These are phyloP conservation scores for Drosophila mettleri DNA, from an alignment of 2,888 invertebrate genomes.

Conservation along the genomic window DNA sequence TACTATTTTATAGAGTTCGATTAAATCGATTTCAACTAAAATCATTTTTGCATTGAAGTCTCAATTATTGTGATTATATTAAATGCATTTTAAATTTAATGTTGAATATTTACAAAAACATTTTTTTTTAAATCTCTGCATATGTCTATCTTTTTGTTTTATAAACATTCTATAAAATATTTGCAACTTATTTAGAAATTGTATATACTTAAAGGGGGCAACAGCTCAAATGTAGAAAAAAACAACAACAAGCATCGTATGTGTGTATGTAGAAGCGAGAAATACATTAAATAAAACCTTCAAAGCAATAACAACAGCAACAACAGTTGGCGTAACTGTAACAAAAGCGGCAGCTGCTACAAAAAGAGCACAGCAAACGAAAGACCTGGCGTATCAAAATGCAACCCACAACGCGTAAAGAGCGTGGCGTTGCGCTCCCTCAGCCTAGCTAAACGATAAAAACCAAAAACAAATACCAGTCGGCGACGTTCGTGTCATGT, in stretches of 20 bases:
- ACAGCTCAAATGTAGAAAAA: conserved; percentile 46
- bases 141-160: conserved; percentile 5
- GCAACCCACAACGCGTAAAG: conserved; percentile 69
- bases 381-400: conserved; percentile 77
- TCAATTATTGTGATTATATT: background rate
- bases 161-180: conserved; percentile 24
- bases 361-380: conserved; percentile 61
- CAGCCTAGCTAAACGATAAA: conserved; percentile 26
- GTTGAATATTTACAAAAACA: too few species aligned
- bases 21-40: background rate
- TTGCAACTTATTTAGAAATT: conserved; percentile 50
- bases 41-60: background rate
- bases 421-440: conserved; percentile 33
- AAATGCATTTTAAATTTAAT: background rate
- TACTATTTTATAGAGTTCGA: conserved; percentile 2
- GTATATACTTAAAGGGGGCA: conserved; percentile 31
- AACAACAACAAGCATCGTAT: conserved; percentile 48
- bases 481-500: conserved; percentile 60
- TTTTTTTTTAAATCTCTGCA: too few species aligned
- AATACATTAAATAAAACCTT: conserved; percentile 53
- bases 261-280: conserved; percentile 49
- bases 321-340: conserved; percentile 19
- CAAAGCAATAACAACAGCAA: conserved; percentile 31
- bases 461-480: conserved; percentile 52
- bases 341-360: conserved; percentile 54